Evolutionary conservation across 2,113 vertebrate species (phyloP), one percentile per base, ranked within the genome.

Genomic region (Synchiropus splendidus): DNA sequence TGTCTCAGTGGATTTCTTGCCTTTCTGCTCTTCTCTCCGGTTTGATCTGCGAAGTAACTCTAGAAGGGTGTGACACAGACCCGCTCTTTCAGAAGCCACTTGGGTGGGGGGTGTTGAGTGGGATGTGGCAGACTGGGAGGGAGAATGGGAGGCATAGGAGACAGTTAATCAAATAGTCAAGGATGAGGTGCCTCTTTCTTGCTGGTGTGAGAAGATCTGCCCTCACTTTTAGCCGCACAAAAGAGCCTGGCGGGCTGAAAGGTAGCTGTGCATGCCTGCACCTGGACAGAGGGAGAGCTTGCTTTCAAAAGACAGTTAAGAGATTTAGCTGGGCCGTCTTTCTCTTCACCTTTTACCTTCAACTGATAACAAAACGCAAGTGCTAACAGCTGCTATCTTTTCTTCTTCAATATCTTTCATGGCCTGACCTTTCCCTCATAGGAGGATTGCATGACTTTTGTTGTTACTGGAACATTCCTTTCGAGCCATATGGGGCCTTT

Each of bases 141-240:
- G 4, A 10, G 12, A 37, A 57, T 35, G 36, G 79, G 64, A 71
- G 77, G 80, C 74, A n/a, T n/a, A n/a, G n/a, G n/a, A n/a, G 74
- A 63, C 71, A 82, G 76, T 85, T 85, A 85, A 86, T 87, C 81
- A 84, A 85, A 80, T 77, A 61, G 78, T 83, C 76, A 79, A 74
- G 74, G 76, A 79, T 78, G 80, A 78, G 72, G 69, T 76, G 60
- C 70, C 81, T 78, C 72, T 81, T 70, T 79, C 65, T 64, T 69
- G 54, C 61, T 56, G 51, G 67, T 61, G 77, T 73, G 61, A 75
- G 70, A 63, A 61, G 73, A 70, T 69, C 50, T 64, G 61, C 39
- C 47, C 51, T 58, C 51, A 21, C 47, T 48, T 59, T 44, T 36
- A 12, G 45, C 31, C 31, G 42, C 62, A 82, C 73, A 83, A 72